Evolutionary conservation across 2,888 invertebrate species (phyloP).

Genomic region (Ophion costatus): DNA sequence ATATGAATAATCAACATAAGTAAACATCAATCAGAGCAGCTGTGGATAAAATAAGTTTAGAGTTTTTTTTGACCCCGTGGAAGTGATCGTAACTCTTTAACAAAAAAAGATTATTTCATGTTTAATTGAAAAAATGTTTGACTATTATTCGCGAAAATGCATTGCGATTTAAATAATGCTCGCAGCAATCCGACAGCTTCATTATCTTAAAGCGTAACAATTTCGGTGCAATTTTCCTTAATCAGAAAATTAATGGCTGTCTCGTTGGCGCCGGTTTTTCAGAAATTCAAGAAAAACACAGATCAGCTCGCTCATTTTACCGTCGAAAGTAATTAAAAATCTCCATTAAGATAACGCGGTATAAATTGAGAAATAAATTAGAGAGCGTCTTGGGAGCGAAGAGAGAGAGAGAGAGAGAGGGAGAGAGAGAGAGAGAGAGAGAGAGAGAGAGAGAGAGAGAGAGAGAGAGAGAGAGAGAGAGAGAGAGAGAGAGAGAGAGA

Average conservation of each 20-base stretch:
- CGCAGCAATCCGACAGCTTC: constrained; percentile 3
- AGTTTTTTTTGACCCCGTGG: no score
- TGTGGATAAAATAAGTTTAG: no score
- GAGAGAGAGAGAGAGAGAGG: constrained; percentile 40
- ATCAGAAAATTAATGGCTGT: constrained; percentile 50
- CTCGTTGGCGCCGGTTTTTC: constrained; percentile 45
- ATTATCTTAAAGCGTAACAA: constrained; percentile 20
- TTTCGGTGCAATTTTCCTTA: constrained; percentile 43
- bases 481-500: constrained; percentile 28
- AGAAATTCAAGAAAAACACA: constrained; percentile 51
- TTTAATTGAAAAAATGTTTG: background rate
- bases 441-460: constrained; percentile 18
- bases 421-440: background rate
- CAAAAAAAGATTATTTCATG: background rate
- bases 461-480: constrained; percentile 7
- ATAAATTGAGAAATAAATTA: constrained; percentile 77
- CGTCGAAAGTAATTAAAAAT: constrained; percentile 76
- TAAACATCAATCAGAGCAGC: no score
- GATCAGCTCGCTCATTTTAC: constrained; percentile 55
- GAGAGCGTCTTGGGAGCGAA: constrained; percentile 29
- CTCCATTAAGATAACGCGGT: constrained; percentile 75
- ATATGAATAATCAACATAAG: no score
- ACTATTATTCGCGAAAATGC: background rate
- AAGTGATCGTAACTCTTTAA: no score
- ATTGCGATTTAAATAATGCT: constrained; percentile 3